Base-by-base conservation (phyloP, 2,113 vertebrate species). In the Ptyas mucosa region DNA sequence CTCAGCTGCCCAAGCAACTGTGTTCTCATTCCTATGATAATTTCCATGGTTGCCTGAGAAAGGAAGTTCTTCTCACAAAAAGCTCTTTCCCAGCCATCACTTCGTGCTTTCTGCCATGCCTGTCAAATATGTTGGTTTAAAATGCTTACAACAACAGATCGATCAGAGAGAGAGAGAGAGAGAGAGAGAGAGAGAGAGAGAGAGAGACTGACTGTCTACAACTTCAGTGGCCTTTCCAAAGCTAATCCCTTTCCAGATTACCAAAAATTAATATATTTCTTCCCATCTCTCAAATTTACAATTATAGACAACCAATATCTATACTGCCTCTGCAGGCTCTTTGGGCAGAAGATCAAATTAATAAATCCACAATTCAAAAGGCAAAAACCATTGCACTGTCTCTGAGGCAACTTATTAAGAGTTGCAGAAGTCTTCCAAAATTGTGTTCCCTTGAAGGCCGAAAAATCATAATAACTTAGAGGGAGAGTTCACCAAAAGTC, bases 31-130 rank as follows among this genome's bases (percentile, higher is more conserved):
- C 98, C 98, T 24, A 99, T 95, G 0, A 99, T 99, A 95, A 99
- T 99, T 96, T 99, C 98, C 99, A 99, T 99, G 0, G 99, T 98
- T 94, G 99, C 99, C 95, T 99, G 98, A 75, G 99, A 99, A 55
- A 99, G 95, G 94, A 99, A 99, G 96, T 99, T 99, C 95, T 98
- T 99, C 94, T 99, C 98, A 97, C 99, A 99, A 96, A 99, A 99
- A 29, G 98, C 95, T 95, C 98, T 98, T 93, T 99, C 99, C 98
- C 99, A 99, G 26, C 99, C 99, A 64, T 99, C 98, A 94, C 97
- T 98, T 91, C 98, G 97, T 2, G 99, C 99, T 91, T 99, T 99
- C 97, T 99, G 99, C 99, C 99, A 99, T 0, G 98, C 99, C 99
- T 99, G 93, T 5, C 93, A 96, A 87, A 18, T 91, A 81, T 91